phyloP scores from a whole-genome alignment of 92 coral and sea anemone genomes.

The Diadumene lineata region DNA sequence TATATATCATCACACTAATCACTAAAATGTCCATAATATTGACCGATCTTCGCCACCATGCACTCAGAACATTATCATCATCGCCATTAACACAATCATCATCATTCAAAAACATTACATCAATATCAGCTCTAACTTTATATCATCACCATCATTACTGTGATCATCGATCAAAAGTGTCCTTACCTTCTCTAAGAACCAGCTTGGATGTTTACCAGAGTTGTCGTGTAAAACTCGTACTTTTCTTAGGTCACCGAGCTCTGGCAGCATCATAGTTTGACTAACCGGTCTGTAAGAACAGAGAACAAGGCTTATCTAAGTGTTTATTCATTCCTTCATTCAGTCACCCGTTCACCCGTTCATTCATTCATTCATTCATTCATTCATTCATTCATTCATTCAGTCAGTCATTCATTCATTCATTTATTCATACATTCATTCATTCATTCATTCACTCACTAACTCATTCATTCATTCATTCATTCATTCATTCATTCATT shows the following conservation, averaged over 20 bases:
- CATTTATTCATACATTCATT: too few species aligned
- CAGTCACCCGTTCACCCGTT: background rate
- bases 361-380: background rate
- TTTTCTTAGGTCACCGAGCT: slow-evolving; percentile 86
- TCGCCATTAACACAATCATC: background rate
- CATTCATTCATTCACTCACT: too few species aligned
- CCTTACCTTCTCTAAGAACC: slow-evolving; percentile 86
- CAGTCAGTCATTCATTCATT: too few species aligned
- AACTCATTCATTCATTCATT: too few species aligned
- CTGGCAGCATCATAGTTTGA: slow-evolving; percentile 84
- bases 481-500: too few species aligned
- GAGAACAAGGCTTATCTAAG: background rate
- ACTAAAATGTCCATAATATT: too few species aligned
- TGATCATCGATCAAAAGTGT: background rate
- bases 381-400: too few species aligned
- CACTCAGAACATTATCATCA: background rate
- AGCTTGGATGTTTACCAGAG: slow-evolving; percentile 91
- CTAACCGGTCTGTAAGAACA: slow-evolving; percentile 54
- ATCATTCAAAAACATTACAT: background rate
- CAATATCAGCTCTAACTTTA: too few species aligned
- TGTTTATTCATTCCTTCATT: background rate
- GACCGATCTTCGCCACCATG: too few species aligned
- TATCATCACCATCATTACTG: background rate
- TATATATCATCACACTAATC: background rate
- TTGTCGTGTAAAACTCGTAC: slow-evolving; percentile 90